Percentiles rank a stretch among this genome's conserved stretches.
Evolutionary conservation across 2,797 vertebrate genomes (phyloP).

Genomic region (Pantherophis vulpinus): DNA sequence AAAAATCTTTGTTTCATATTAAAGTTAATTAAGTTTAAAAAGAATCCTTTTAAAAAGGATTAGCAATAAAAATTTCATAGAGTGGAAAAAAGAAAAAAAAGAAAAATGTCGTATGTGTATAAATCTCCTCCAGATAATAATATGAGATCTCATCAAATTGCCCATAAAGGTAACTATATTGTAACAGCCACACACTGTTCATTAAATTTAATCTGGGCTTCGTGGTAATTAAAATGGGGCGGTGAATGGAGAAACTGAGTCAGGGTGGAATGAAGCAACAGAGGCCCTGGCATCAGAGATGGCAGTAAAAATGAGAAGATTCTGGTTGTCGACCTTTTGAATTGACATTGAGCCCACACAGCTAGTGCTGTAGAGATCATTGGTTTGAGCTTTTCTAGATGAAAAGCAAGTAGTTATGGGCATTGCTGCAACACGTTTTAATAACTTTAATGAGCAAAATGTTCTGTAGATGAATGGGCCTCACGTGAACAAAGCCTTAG

Average conservation of each 20-base stretch:
- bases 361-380: not conserved
- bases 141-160: constrained; percentile 24
- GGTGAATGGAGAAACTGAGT: not conserved
- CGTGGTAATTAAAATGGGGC: not conserved
- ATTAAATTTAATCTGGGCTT: not conserved
- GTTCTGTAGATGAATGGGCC: not conserved
- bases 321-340: constrained; percentile 1
- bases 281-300: not conserved
- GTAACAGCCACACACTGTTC: not conserved
- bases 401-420: not conserved
- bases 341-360: not conserved
- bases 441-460: constrained; percentile 4
- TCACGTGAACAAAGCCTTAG: not conserved
- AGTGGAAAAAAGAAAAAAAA: not conserved
- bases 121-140: constrained; percentile 52
- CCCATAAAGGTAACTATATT: constrained; percentile 21
- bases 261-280: not conserved
- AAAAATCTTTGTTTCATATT: constrained; percentile 3
- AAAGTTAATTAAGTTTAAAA: constrained; percentile 5
- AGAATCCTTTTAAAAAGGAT: constrained; percentile 24
- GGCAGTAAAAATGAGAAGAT: not conserved
- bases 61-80: not conserved
- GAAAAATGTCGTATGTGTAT: constrained; percentile 23
- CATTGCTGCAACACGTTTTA: not conserved
- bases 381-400: not conserved